Evolutionary conservation across 2,113 vertebrate genomes (phyloP), one percentile per base, ranked within the genome.

Genomic region (Excalfactoria chinensis): DNA sequence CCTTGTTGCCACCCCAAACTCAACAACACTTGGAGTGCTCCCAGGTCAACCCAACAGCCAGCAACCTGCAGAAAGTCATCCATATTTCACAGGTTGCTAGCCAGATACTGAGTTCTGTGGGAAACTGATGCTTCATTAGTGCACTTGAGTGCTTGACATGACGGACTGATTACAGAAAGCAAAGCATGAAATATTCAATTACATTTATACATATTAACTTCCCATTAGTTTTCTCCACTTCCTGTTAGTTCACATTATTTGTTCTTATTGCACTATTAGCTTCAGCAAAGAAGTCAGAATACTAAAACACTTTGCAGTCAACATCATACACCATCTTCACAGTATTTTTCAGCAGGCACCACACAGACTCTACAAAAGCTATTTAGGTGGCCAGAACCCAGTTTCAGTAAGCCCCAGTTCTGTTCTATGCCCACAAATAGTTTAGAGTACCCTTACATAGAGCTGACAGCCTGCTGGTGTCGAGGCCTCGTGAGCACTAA

Each of bases 161-260:
- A 87, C 6, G 3, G 37, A 64, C 35, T 80, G 75, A 55, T 79
- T 93, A 73, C 64, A 93, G 66, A 96, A 84, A 84, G 55, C 48
- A 90, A 92, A 82, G 59, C 84, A 79, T 72, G 49, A 94, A 90
- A 92, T 60, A 10, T 72, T 44, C 71, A 74, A 85, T 91, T 89
- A 83, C 56, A 80, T 77, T 92, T 87, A 85, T 69, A 28, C 1
- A 0, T 70, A 90, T 30, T 59, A 87, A 74, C 14, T 35, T 83
- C 68, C 40, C 51, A 35, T 74, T 87, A 59, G 63, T 90, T 86
- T 85, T 89, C n/a, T 91, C 34, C 43, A 44, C 3, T 0, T 93
- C 35, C 19, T 91, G 58, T 23, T 83, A 43, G 49, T n/a, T 76
- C 67, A 48, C 28, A 35, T 76, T 93, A 74, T 88, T 96, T 87